phyloP scores from a whole-genome alignment of 2,888 invertebrate genomes.

The Orthonychiurus folsomi region DNA sequence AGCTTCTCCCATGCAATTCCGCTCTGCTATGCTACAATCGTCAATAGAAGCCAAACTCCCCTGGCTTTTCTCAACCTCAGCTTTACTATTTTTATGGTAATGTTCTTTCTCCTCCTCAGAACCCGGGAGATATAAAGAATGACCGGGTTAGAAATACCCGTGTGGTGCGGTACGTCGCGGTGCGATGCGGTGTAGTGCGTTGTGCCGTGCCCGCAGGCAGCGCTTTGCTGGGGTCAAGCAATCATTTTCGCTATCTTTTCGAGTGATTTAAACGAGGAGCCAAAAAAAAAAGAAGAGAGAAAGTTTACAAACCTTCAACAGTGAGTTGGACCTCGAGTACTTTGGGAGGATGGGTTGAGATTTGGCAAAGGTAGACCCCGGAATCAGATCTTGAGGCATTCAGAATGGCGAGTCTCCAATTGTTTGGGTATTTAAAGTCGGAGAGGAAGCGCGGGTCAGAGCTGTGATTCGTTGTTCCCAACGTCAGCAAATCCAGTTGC shows the following conservation, averaged over 20 bases:
- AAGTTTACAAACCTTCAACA: conserved; percentile 46
- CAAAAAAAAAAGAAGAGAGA: conserved; percentile 1
- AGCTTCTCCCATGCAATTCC: too few species aligned
- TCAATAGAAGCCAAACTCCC: too few species aligned
- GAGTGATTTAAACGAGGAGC: not conserved
- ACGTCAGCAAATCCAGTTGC: conserved; percentile 44
- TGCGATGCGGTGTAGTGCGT: too few species aligned
- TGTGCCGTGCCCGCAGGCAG: not conserved
- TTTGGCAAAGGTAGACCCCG: conserved; percentile 50
- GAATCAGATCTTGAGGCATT: conserved; percentile 49
- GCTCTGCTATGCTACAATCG: too few species aligned
- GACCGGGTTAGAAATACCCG: not conserved
- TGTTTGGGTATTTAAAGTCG: conserved; percentile 50
- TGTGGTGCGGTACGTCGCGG: too few species aligned
- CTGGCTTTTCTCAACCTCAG: not conserved
- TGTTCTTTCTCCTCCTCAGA: not conserved
- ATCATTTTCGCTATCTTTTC: not conserved
- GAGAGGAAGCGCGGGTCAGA: conserved; percentile 46
- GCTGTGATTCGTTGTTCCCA: conserved; percentile 44
- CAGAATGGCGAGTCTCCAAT: conserved; percentile 50
- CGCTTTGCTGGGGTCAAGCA: too few species aligned
- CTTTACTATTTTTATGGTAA: not conserved
- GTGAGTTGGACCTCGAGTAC: conserved; percentile 49
- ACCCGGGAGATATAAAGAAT: not conserved
- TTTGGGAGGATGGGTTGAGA: conserved; percentile 51